These are phyloP conservation scores for Dichetophora obliterata DNA, from an alignment of 2,888 invertebrate species.

Conservation along the genomic window DNA sequence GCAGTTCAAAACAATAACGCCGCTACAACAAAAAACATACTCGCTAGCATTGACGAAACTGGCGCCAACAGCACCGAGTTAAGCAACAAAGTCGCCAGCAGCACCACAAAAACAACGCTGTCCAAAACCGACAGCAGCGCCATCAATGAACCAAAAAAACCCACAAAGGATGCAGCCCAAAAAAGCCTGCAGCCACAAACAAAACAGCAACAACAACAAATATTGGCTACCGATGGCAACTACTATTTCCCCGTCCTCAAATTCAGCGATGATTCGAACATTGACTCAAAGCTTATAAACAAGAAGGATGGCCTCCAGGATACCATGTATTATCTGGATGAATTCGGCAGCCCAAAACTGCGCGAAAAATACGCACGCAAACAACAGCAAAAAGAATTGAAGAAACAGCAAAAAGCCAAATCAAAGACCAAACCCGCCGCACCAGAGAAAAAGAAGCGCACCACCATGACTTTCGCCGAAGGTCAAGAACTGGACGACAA, in stretches of 20 bases:
- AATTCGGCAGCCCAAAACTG: slow-evolving; percentile 68
- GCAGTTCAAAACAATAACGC: neutral
- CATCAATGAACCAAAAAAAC: slow-evolving; percentile 5
- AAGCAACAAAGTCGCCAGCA: neutral
- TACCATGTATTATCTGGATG: slow-evolving; percentile 69
- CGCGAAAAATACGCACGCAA: slow-evolving; percentile 66
- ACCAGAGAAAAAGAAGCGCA: slow-evolving; percentile 59
- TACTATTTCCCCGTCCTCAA: slow-evolving; percentile 64
- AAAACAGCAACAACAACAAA: slow-evolving; percentile 45
- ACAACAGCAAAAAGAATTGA: slow-evolving; percentile 62
- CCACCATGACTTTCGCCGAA: slow-evolving; percentile 50
- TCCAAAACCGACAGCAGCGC: slow-evolving; percentile 27
- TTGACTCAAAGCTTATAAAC: slow-evolving; percentile 68
- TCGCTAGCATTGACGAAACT: neutral
- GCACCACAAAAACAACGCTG: neutral
- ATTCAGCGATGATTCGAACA: slow-evolving; percentile 62
- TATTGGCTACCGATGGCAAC: slow-evolving; percentile 61
- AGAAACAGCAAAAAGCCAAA: slow-evolving; percentile 49
- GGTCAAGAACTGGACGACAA: slow-evolving; percentile 33
- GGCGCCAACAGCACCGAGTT: neutral
- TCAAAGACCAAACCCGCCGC: slow-evolving; percentile 55
- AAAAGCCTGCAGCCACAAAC: neutral
- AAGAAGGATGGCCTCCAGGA: slow-evolving; percentile 68
- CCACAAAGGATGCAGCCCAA: neutral
- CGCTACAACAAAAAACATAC: neutral